Evolutionary conservation across 2,113 vertebrate genomes (phyloP), one percentile per base, ranked within the genome.

Genomic region (Malurus elegans): DNA sequence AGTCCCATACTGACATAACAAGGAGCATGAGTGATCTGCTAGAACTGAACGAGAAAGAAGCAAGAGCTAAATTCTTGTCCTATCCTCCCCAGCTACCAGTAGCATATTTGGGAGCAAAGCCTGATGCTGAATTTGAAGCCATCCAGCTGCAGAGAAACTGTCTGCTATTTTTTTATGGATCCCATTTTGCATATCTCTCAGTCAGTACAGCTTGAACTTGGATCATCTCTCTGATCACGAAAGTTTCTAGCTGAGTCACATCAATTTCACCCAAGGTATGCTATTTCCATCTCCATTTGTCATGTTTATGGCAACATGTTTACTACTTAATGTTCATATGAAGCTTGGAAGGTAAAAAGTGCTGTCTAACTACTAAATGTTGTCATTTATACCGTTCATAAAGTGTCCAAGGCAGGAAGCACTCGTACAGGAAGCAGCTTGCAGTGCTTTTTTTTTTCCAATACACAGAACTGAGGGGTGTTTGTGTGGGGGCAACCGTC

Each of bases 401-500:
- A 84, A 74, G 29, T 51, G 50, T 91, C 61, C 50, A 32, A 64
- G 54, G 58, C 11, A 40, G 36, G 40, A 79, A 67, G 45, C 6
- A 28, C 14, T 4, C 0, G 0, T 2, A 13, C 8, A 24, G 64
- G 31, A 64, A 40, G 45, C 53, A 69, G 31, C 19, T 60, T 80
- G 44, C 61, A 31, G 19, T 4, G 18, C 40, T 60, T 7, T 4
- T 38, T 38, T 38, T 44, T 88, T 62, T n/a, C 47, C 25, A 45
- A 29, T 11, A 20, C 3, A 0, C 8, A 4, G 28, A 44, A 23
- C 51, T 4, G 36, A 56, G 24, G 47, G 21, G 6, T 31, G 76
- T 24, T 34, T 48, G 14, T 8, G 1, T 12, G 12, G 24, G 31
- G 36, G 24, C 29, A 47, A 8, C 47, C 0, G 1, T 8, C 0